A percentile compares a stretch with the other conserved stretches of the same genome.
Evolutionary conservation across 2,888 invertebrate genomes (phyloP).

Genomic region (Hybos culiciformis): DNA sequence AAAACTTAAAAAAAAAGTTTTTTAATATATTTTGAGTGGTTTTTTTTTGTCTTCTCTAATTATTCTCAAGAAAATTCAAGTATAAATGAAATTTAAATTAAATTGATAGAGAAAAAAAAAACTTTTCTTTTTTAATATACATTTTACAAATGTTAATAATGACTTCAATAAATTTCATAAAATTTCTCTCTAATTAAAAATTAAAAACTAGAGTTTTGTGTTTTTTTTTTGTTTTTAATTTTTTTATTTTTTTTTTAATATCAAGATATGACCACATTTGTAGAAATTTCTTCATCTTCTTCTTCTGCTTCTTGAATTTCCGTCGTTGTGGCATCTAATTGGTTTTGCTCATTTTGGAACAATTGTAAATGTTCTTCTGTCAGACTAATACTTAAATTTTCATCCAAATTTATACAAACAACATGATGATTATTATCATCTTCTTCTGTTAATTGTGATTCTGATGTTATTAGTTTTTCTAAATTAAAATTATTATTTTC

Average conservation of each 20-base stretch:
- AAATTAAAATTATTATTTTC: slow-evolving; percentile 1
- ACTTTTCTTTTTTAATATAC: not conserved
- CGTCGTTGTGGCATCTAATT: not conserved
- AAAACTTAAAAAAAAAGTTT: too few relatives aligned
- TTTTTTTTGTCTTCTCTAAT: too few relatives aligned
- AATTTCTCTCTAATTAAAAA: not conserved
- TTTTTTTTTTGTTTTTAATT: not conserved
- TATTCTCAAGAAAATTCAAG: not conserved
- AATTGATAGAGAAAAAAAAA: not conserved
- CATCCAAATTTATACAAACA: not conserved
- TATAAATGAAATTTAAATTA: not conserved
- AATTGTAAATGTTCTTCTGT: too few relatives aligned
- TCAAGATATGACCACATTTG: not conserved
- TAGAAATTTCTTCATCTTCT: not conserved
- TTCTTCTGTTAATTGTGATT: not conserved
- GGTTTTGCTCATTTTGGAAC: too few relatives aligned
- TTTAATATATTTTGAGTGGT: too few relatives aligned
- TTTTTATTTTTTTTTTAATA: not conserved
- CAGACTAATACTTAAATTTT: not conserved
- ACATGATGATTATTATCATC: not conserved
- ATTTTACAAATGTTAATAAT: not conserved
- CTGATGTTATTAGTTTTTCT: not conserved
- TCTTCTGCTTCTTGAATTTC: not conserved
- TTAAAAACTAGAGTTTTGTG: not conserved
- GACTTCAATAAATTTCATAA: not conserved